Evolutionary conservation across 1,140 invertebrate species (phyloP), one percentile per base, ranked within the genome.

Genomic region (Heliothis virescens): DNA sequence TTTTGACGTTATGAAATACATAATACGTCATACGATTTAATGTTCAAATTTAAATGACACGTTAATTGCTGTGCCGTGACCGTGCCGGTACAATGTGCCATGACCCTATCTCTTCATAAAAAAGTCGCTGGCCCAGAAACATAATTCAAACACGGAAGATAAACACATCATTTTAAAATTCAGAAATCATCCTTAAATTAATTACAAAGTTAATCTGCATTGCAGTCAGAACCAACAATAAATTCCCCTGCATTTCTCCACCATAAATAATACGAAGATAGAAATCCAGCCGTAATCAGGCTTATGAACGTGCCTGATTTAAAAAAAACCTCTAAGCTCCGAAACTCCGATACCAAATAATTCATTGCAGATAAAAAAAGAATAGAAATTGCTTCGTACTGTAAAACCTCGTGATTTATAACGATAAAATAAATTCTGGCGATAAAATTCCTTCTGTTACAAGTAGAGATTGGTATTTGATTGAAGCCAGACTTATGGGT

Each of bases 351-450:
- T 71, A 52, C 26, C 67, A 47, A 50, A 71, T 71, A 50, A 71
- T 29, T 50, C 57, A 29, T 62, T 50, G 15, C 15, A 60, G 55
- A 75, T 75, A 62, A 62, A 26, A 78, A 67, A 41, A 41, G 52
- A 69, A 69, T 63, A 26, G 26, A 50, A 41, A 62, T 18, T 47
- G 34, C 52, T 29, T 48, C 13, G 62, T 65, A 12, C n/a, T 52
- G 47, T 57, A 18, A 60, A 78, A 67, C 63, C 50, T 11, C 18
- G 52, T 78, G 76, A 78, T 78, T 78, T 78, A 78, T 78, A 78
- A 69, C 57, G 57, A 59, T 69, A 55, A 78, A 78, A 78, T 78
- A 78, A 69, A 78, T 78, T 78, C 63, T 57, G n/a, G 11, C 15
- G 76, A 78, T 78, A 78, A 69, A 69, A 78, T 21, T 50, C 48